phyloP scores from a whole-genome alignment of 2,797 vertebrate species.

The Caiman crocodilus region DNA sequence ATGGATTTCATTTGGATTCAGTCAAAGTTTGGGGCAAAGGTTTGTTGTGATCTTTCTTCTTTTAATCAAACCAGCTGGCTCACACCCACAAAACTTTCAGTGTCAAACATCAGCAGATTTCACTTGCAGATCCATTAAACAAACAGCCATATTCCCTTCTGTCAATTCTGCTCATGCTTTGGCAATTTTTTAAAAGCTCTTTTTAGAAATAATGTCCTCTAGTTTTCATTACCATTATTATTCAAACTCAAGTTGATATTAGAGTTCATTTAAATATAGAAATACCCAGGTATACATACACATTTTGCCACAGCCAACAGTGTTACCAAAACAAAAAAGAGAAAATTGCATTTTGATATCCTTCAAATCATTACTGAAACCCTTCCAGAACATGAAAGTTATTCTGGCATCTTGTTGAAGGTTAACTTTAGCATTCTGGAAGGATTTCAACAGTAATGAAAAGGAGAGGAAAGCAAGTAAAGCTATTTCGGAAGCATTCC shows the following conservation, averaged over 20 bases:
- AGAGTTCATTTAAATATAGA: background rate
- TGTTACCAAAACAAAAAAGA: background rate
- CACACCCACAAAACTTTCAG: slow-evolving; percentile 46
- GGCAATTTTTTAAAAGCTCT: slow-evolving; percentile 57
- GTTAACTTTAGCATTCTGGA: slow-evolving; percentile 78
- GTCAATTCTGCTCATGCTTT: slow-evolving; percentile 56
- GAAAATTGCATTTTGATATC: slow-evolving; percentile 50
- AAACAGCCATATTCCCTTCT: slow-evolving; percentile 65
- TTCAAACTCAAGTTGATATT: background rate
- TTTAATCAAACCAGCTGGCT: slow-evolving; percentile 65
- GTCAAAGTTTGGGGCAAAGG: slow-evolving; percentile 62
- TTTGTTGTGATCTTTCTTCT: slow-evolving; percentile 43
- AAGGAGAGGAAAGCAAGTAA: slow-evolving; percentile 71
- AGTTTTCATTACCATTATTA: background rate
- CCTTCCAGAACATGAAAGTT: slow-evolving; percentile 73
- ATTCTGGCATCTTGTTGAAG: slow-evolving; percentile 77
- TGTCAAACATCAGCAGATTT: slow-evolving; percentile 68
- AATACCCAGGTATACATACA: background rate
- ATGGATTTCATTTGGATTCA: slow-evolving; percentile 59
- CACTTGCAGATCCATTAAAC: slow-evolving; percentile 56
- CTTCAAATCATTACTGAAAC: slow-evolving; percentile 69
- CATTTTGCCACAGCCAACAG: slow-evolving; percentile 2
- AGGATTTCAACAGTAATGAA: slow-evolving; percentile 80
- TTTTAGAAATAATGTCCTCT: slow-evolving; percentile 45
- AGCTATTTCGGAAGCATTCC: slow-evolving; percentile 76